Base-by-base conservation (phyloP, 2,797 vertebrate genomes). In the Pyrocephalus nanus region DNA sequence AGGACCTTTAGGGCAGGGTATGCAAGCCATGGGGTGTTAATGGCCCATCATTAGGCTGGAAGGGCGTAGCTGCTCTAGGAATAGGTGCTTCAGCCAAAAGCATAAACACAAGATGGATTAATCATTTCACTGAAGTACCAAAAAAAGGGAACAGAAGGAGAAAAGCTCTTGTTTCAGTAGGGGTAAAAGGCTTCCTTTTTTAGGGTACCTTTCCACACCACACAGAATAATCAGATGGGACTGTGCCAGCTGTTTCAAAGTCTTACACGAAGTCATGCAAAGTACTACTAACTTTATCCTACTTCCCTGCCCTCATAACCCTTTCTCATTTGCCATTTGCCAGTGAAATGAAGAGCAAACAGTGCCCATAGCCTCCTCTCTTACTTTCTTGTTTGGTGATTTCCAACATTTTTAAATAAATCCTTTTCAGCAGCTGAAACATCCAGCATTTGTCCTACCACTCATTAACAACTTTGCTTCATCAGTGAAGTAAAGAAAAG, bases 11-110 rank as follows among this genome's bases (percentile, higher is more conserved):
- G 79, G 71, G 67, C 74, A 87, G 64, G 15, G 62, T 89, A 45
- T 64, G 67, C 67, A 87, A 92, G 27, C 77, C 84, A 51, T 89
- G 81, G 81, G 64, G 67, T 91, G 91, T 85, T 94, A 94, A 94
- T 89, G 78, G 71, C 71, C 58, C 43, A 27, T 92, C 66, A 45
- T 93, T 91, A 78, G 50, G 15, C 43, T 81, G 70, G 47, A 84
- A 93, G 73, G 62, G 54, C 0, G 3, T 78, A 88, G 62, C 58
- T 90, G n/a, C 71, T 70, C 84, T 81, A 92, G 58, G 76, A 92
- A 78, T 65, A 90, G 74, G 74, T 93, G 80, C 14, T 95, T 82
- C 66, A 89, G 93, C 86, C 88, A 96, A 84, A 90, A 91, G n/a
- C 36, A 16, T 54, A 88, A 90, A 17, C 64, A 61, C 11, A 54